Base-by-base conservation (phyloP, 2,888 invertebrate species). In the Imbricaverruca yamaguchii region DNA sequence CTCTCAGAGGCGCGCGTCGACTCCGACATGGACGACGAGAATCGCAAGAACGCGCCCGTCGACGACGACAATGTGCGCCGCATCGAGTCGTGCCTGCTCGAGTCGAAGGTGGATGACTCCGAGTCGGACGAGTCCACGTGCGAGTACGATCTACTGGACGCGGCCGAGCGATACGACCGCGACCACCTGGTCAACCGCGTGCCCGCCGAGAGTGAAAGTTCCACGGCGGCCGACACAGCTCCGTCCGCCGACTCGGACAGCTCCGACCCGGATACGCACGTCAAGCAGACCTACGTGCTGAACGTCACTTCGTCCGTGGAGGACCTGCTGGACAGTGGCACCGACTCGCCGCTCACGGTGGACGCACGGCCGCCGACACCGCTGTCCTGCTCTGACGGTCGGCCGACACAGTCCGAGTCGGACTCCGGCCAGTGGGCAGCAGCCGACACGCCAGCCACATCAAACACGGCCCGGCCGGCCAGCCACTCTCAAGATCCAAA, bases 81-180 rank as follows among this genome's bases (percentile, higher is more conserved):
- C n/a, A 74, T 74, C 18, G 74, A 74, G 53, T 8, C n/a, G 53
- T 53, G 53, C 53, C 25, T 25, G 67, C 53, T 21, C 13, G 74
- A 74, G 53, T 0, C 74, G 8, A 74, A 74, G 15, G 74, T 74
- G 39, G 74, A 74, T 53, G 74, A 74, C 53, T 74, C 74, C 7
- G 74, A 74, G 39, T 74, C 74, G 25, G 74, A 74, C 74, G 74
- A 74, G 53, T 74, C 74, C 8, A 74, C 74, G 74, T 74, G 74
- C 10, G 74, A 74, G 21, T 74, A 74, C 74, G 74, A 74, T 53
- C 74, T 74, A 18, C 7, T 74, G 53, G 74, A 12, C 15, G 74
- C 74, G 53, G 74, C 74, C 18, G 53, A 15, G 53, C 39, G 74
- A 0, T 74, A 18, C 74, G 53, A 74, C 18, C 53, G 39, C 18